phyloP scores from a whole-genome alignment of 1,140 invertebrate species.

The Nylanderia fulva region DNA sequence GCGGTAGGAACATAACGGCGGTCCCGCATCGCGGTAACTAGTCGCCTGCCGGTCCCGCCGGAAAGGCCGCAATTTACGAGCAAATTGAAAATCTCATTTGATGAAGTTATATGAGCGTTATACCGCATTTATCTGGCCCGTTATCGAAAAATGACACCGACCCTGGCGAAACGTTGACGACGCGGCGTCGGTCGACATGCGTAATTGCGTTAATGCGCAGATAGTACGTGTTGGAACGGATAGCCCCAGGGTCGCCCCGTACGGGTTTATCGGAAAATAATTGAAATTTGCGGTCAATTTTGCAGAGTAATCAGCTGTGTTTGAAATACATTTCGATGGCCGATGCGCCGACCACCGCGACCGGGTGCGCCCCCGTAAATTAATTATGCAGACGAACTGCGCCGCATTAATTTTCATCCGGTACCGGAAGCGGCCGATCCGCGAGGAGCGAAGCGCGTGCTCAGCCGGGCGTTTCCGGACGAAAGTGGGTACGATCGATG shows the following conservation, averaged over 20 bases:
- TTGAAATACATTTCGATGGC: conserved; percentile 81
- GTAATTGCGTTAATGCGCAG: conserved; percentile 73
- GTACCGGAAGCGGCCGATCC: conserved; percentile 38
- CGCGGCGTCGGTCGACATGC: neutral
- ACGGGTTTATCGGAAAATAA: conserved; percentile 80
- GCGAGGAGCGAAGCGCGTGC: neutral
- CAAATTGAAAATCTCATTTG: conserved; percentile 72
- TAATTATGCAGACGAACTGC: conserved; percentile 82
- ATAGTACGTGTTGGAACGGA: conserved; percentile 66
- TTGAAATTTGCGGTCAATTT: conserved; percentile 83
- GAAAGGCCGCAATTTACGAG: conserved; percentile 68
- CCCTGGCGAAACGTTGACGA: conserved; percentile 24
- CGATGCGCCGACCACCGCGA: conserved; percentile 48
- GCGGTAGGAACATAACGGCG: conserved; percentile 13
- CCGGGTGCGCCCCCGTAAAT: conserved; percentile 74
- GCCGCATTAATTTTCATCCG: conserved; percentile 75
- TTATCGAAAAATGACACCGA: conserved; percentile 75
- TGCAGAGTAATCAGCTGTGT: conserved; percentile 81
- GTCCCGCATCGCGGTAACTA: conserved; percentile 21
- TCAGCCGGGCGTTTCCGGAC: conserved; percentile 35
- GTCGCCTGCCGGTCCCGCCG: conserved; percentile 2
- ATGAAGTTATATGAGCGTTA: conserved; percentile 31
- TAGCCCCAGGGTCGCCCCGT: conserved; percentile 54
- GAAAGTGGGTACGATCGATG: conserved; percentile 54
- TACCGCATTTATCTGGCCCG: conserved; percentile 10